Evolutionary conservation across 1,140 invertebrate species (phyloP).

Genomic region (Cylas formicarius): DNA sequence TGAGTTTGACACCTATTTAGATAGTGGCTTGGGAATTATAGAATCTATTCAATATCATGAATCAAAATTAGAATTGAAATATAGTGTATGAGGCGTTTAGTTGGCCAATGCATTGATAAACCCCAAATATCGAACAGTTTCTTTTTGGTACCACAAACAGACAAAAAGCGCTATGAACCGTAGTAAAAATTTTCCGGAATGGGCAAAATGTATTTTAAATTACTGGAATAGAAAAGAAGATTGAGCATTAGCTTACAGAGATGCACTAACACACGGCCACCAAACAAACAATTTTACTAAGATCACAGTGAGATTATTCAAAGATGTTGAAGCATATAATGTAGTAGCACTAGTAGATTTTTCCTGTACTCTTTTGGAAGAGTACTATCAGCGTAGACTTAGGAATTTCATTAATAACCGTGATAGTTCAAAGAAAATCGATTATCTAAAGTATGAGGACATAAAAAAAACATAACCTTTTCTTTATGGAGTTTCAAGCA

Average conservation of each 20-base stretch:
- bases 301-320: conserved; percentile 5
- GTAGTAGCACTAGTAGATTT: conserved; percentile 10
- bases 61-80: conserved; percentile 12
- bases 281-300: conserved; percentile 17
- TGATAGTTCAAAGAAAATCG: no score
- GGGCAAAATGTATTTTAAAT: background rate
- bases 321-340: conserved; percentile 16
- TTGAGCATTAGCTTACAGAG: conserved; percentile 11
- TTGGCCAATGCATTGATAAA: conserved; percentile 8
- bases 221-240: conserved; percentile 11
- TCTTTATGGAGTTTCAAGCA: no score
- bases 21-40: conserved; percentile 7
- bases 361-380: conserved; percentile 9
- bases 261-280: conserved; percentile 15
- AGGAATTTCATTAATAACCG: conserved; percentile 9
- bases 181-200: background rate
- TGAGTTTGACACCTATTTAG: conserved; percentile 9
- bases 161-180: background rate
- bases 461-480: no score
- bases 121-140: conserved; percentile 10
- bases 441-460: no score
- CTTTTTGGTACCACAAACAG: conserved; percentile 3
- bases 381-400: conserved; percentile 7
- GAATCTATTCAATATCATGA: conserved; percentile 12
- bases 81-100: conserved; percentile 5